Percentiles rank a stretch among this genome's conserved stretches.
Evolutionary conservation across 1,140 invertebrate species (phyloP).

Genomic region (Anastrepha ludens): DNA sequence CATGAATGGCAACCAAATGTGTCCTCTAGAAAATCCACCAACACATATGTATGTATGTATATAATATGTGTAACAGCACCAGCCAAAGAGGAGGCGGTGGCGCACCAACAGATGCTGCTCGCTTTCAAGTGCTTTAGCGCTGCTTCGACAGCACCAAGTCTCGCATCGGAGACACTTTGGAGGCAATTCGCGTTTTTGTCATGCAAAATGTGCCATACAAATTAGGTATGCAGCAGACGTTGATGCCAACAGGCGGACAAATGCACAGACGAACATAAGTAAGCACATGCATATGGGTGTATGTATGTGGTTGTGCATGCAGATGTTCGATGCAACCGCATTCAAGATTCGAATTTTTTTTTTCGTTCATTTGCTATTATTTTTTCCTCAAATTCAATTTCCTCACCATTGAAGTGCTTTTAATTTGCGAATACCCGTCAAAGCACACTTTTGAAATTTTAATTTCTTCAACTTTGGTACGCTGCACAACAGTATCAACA

Average conservation of each 20-base stretch:
- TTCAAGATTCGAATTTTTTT: not conserved
- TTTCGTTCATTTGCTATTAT: not conserved
- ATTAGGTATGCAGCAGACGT: conserved; percentile 27
- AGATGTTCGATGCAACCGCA: not conserved
- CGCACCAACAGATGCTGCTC: not conserved
- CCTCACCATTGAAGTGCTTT: conserved; percentile 36
- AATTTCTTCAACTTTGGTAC: conserved; percentile 9
- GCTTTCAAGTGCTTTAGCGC: not conserved
- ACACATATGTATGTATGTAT: not conserved
- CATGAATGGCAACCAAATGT: conserved; percentile 8
- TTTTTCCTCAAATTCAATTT: conserved; percentile 50
- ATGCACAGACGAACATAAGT: not conserved
- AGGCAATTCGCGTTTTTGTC: conserved; percentile 43
- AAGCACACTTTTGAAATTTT: conserved; percentile 43
- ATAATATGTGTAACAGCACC: not conserved
- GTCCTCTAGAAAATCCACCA: not conserved
- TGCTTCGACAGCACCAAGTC: not conserved
- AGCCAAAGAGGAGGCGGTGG: not conserved
- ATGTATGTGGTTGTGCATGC: not conserved
- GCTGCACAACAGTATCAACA: not conserved
- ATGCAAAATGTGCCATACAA: conserved; percentile 44
- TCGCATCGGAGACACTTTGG: not conserved
- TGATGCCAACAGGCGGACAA: not conserved
- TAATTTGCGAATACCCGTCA: conserved; percentile 33
- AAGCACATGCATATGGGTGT: not conserved